Conservation (phyloP, 2,113 vertebrate genomes). For the Otus sunia region DNA sequence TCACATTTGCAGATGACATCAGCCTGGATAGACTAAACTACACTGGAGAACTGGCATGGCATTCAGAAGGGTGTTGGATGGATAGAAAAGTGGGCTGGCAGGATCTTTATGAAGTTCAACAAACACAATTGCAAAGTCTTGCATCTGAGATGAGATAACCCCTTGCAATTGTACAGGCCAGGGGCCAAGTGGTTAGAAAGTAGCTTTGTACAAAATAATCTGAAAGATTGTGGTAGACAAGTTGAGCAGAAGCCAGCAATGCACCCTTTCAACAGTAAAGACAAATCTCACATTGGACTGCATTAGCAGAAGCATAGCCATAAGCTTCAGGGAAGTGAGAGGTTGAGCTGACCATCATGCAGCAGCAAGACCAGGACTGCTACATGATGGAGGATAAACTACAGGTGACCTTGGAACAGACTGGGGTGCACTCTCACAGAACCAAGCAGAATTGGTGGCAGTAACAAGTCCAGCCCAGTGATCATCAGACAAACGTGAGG, state of each 20-base stretch:
- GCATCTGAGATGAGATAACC: neutral
- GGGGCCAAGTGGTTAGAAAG: neutral
- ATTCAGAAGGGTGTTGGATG: neutral
- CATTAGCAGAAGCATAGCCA: neutral
- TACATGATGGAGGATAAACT: neutral
- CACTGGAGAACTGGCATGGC: neutral
- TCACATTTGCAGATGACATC: neutral
- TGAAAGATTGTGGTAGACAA: neutral
- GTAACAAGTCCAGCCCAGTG: neutral
- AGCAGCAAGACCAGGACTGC: neutral
- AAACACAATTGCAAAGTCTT: neutral
- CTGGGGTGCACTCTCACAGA: neutral
- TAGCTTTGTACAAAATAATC: neutral
- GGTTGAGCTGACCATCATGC: fast-evolving
- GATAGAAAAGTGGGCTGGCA: neutral
- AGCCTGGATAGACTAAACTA: neutral
- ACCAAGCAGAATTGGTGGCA: neutral
- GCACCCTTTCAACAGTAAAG: fast-evolving
- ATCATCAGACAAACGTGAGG: neutral
- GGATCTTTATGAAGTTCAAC: neutral
- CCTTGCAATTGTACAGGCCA: neutral
- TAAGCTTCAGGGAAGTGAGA: neutral
- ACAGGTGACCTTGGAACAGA: neutral
- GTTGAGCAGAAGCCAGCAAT: neutral
- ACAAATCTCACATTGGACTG: neutral